Evolutionary conservation across 1,140 invertebrate genomes (phyloP), one percentile per base, ranked within the genome.

Genomic region (Mercenaria mercenaria): DNA sequence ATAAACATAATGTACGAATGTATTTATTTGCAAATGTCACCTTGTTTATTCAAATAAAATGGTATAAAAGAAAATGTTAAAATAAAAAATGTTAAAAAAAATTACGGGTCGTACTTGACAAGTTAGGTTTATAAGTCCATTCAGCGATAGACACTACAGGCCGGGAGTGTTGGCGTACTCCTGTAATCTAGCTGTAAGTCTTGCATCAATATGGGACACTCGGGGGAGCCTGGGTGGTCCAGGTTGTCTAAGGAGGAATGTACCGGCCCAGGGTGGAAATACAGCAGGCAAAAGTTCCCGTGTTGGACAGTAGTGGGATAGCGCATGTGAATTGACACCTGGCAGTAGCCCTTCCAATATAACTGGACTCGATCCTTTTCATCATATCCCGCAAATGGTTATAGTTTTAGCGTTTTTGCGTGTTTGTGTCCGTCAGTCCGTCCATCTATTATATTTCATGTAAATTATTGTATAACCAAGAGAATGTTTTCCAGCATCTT

Each of bases 301-400:
- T 98, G 98, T 98, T 97, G 97, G 97, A 98, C 98, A 98, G 98
- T 98, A 99, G 98, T 98, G 98, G 98, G 98, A 98, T 98, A 97
- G 98, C 98, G 98, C 97, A 98, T 97, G 98, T 98, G 98, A 99
- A 98, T 98, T 97, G 97, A 97, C 96, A 97, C 20, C 59, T 64
- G 59, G n/a, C 59, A 64, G 59, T 64, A 64, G 59, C 59, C 59
- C 59, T 10, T 64, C 26, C 26, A 64, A 64, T 64, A 64, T 26
- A 64, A 29, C 59, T 64, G 59, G 59, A 64, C 59, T 64, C 59
- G 15, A 64, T 29, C 59, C 59, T 64, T 64, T 47, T 64, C n/a
- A n/a, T n/a, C n/a, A n/a, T n/a, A n/a, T n/a, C n/a, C n/a, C n/a
- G n/a, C n/a, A n/a, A n/a, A n/a, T n/a, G n/a, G n/a, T n/a, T n/a